Conservation (phyloP, 1,140 invertebrate genomes). For the Formica exsecta region DNA sequence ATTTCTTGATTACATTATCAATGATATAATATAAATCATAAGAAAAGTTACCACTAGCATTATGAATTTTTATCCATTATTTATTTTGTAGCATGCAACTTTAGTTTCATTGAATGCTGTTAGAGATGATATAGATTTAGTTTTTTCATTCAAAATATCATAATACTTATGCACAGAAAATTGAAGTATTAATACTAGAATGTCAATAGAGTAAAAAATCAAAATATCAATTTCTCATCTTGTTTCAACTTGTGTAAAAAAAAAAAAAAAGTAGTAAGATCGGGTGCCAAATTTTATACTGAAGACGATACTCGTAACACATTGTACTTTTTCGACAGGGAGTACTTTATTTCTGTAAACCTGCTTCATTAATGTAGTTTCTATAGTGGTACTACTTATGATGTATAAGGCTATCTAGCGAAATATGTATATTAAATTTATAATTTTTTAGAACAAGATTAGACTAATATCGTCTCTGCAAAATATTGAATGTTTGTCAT, state of each 20-base stretch:
- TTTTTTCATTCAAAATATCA: conserved; percentile 46
- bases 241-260: conserved; percentile 12
- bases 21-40: conserved; percentile 28
- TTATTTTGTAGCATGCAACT: conserved; percentile 7
- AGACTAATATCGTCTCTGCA: conserved; percentile 63
- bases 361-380: conserved; percentile 53
- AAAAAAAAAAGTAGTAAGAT: conserved; percentile 22
- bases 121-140: conserved; percentile 32
- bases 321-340: conserved; percentile 62
- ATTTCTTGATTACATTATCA: conserved; percentile 16
- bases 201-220: conserved; percentile 62
- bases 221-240: conserved; percentile 62
- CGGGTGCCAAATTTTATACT: conserved; percentile 78
- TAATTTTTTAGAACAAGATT: conserved; percentile 66
- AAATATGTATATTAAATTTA: conserved; percentile 62
- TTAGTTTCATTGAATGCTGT: conserved; percentile 4
- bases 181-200: conserved; percentile 41
- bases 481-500: conserved; percentile 34
- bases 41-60: conserved; percentile 22
- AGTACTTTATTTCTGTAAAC: conserved; percentile 59
- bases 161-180: conserved; percentile 57
- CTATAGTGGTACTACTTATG: conserved; percentile 68
- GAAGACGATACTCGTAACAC: conserved; percentile 63
- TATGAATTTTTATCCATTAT: conserved; percentile 2
- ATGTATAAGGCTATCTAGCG: conserved; percentile 53